Evolutionary conservation across 2,888 invertebrate genomes (phyloP).

Genomic region (Parnassius smintheus): DNA sequence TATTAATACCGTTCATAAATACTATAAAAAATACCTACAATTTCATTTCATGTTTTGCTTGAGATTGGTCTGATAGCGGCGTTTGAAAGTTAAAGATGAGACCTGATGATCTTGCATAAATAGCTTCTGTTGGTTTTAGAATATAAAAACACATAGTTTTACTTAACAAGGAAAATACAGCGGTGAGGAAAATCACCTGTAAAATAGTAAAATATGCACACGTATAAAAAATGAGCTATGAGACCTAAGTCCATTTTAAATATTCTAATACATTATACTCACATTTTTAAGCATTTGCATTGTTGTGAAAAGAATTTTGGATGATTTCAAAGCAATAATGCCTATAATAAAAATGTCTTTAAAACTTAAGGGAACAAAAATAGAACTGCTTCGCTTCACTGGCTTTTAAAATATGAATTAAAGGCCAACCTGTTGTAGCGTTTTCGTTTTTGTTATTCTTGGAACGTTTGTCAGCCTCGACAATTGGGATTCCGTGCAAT

Average conservation of each 20-base stretch:
- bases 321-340: neutral
- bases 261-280: neutral
- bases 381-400: slow-evolving; percentile 18
- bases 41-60: slow-evolving; percentile 1
- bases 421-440: slow-evolving; percentile 11
- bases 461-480: slow-evolving; percentile 14
- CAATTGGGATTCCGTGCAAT: slow-evolving; percentile 15
- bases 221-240: too few relatives aligned
- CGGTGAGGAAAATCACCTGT: slow-evolving; percentile 2
- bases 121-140: neutral
- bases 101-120: neutral
- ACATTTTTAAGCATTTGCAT: neutral
- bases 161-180: neutral
- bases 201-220: neutral
- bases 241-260: too few relatives aligned
- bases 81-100: neutral
- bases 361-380: neutral
- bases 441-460: slow-evolving; percentile 14
- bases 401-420: slow-evolving; percentile 16
- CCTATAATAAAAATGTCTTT: slow-evolving; percentile 4
- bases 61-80: neutral
- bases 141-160: slow-evolving; percentile 3
- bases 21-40: slow-evolving; percentile 9
- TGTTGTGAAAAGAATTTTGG: neutral
- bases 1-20: neutral